Evolutionary conservation across 2,888 invertebrate genomes (phyloP).

Genomic region (Ptychoptera albimana): DNA sequence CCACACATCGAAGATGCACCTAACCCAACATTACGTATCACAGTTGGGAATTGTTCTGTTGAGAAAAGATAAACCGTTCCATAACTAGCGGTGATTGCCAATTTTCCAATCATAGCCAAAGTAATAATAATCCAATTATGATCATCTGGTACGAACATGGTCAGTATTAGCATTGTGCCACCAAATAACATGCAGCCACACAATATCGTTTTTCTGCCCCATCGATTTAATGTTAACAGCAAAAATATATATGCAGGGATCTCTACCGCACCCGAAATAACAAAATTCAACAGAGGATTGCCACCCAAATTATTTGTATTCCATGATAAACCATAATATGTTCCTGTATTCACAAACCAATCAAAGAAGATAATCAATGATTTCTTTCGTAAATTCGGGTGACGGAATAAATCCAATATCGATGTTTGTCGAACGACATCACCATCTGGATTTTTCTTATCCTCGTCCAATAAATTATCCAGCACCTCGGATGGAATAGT

Average conservation of each 20-base stretch:
- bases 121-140: slow-evolving; percentile 38
- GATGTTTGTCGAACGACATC: slow-evolving; percentile 26
- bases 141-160: slow-evolving; percentile 38
- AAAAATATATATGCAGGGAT: slow-evolving; percentile 53
- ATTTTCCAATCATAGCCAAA: slow-evolving; percentile 53
- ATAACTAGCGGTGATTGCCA: slow-evolving; percentile 56
- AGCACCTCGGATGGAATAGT: slow-evolving; percentile 37
- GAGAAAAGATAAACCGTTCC: slow-evolving; percentile 58
- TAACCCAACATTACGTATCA: slow-evolving; percentile 69
- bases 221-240: slow-evolving; percentile 47
- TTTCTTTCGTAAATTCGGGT: slow-evolving; percentile 46
- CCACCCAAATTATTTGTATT: slow-evolving; percentile 55
- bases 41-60: slow-evolving; percentile 60
- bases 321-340: slow-evolving; percentile 66
- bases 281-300: slow-evolving; percentile 55
- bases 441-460: slow-evolving; percentile 20
- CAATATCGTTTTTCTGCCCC: slow-evolving; percentile 51
- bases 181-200: slow-evolving; percentile 51
- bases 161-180: slow-evolving; percentile 40
- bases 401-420: slow-evolving; percentile 41
- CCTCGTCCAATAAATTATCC: slow-evolving; percentile 34
- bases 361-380: slow-evolving; percentile 54
- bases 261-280: slow-evolving; percentile 60
- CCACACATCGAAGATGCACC: slow-evolving; percentile 79
- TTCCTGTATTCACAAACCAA: slow-evolving; percentile 63